These are phyloP conservation scores for Cyclargus thomasi DNA, from an alignment of 1,140 invertebrate species.

Conservation along the genomic window DNA sequence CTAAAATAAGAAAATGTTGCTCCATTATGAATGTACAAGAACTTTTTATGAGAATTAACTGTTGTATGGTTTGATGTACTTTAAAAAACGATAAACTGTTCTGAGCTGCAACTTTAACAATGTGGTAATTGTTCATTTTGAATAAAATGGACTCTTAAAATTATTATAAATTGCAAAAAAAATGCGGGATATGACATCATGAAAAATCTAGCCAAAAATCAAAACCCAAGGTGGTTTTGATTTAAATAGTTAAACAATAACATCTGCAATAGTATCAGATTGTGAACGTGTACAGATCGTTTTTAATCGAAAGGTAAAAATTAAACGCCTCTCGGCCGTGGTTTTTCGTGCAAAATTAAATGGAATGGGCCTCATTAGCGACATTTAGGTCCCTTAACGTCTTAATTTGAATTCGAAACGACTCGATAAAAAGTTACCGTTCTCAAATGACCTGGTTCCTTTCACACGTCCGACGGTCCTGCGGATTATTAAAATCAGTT, in stretches of 20 bases:
- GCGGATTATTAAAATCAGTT: background rate
- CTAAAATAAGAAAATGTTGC: no score
- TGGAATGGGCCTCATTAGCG: slow-evolving; percentile 44
- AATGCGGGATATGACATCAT: no score
- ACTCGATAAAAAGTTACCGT: slow-evolving; percentile 39
- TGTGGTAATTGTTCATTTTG: no score
- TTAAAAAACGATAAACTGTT: no score
- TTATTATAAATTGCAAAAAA: no score
- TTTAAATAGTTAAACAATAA: background rate
- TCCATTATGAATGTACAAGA: no score
- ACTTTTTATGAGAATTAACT: no score
- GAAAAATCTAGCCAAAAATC: no score
- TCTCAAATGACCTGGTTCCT: slow-evolving; percentile 28
- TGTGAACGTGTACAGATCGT: slow-evolving; percentile 5
- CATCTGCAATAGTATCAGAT: background rate
- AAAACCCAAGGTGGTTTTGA: no score
- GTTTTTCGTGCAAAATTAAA: slow-evolving; percentile 46
- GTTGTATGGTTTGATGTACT: no score
- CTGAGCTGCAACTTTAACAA: no score
- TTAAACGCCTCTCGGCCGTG: slow-evolving; percentile 26
- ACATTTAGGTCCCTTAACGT: slow-evolving; percentile 47
- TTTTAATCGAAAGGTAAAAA: slow-evolving; percentile 24
- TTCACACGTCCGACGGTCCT: slow-evolving; percentile 1
- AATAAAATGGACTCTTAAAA: no score
- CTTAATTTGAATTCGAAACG: slow-evolving; percentile 53